phyloP scores from a whole-genome alignment of 2,888 invertebrate genomes.

The Diplolepis rosae region DNA sequence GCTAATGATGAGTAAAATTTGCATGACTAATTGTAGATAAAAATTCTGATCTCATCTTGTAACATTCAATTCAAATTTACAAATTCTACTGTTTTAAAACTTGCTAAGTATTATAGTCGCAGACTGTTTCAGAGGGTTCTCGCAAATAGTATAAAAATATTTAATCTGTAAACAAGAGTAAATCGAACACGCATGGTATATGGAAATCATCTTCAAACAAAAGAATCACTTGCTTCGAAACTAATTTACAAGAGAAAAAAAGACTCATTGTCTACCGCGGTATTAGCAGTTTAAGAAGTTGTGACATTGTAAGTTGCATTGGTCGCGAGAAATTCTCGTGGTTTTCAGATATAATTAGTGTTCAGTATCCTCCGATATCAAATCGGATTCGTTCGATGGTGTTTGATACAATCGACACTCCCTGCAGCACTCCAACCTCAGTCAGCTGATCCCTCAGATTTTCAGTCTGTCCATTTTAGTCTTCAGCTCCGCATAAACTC shows the following conservation, averaged over 20 bases:
- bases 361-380: background rate
- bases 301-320: conserved; percentile 17
- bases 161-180: background rate
- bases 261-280: background rate
- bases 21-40: too few relatives aligned
- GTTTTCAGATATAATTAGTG: background rate
- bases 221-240: background rate
- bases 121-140: background rate
- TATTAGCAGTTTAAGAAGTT: conserved; percentile 24
- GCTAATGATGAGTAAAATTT: too few relatives aligned
- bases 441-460: conserved; percentile 11
- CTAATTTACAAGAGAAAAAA: background rate
- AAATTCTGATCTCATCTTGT: too few relatives aligned
- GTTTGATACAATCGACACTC: conserved; percentile 28
- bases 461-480: background rate
- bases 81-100: too few relatives aligned
- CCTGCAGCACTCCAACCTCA: background rate
- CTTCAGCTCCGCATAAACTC: background rate
- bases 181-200: conserved; percentile 9
- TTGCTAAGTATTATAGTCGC: too few relatives aligned
- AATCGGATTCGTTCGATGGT: background rate
- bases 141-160: conserved; percentile 20
- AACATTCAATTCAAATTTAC: too few relatives aligned
- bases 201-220: background rate
- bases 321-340: conserved; percentile 11